phyloP scores from a whole-genome alignment of 37 sponge, comb jelly and placozoan genomes.

The Hormiphora californensis region DNA sequence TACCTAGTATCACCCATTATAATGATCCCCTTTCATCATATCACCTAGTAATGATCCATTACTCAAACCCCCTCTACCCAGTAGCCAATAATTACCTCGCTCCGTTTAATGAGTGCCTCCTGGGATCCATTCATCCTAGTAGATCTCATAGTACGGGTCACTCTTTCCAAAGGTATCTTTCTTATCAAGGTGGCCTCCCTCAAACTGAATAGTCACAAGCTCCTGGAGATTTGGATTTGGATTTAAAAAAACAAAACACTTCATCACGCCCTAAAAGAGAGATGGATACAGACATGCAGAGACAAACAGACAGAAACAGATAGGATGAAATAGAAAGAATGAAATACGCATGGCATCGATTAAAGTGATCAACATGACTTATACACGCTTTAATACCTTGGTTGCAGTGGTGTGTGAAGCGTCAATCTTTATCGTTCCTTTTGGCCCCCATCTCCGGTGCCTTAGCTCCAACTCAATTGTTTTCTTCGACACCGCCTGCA shows the following conservation, averaged over 20 bases:
- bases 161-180: conserved; percentile 45
- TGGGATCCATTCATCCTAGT: neutral
- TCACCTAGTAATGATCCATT: no score
- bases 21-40: no score
- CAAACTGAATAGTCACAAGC: conserved; percentile 44
- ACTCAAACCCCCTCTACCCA: no score
- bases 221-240: neutral
- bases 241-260: no score
- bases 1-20: no score
- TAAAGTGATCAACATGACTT: no score
- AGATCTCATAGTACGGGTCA: conserved; percentile 39
- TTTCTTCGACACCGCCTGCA: conserved; percentile 44
- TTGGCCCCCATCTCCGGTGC: conserved; percentile 20
- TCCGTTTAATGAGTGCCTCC: conserved; percentile 26
- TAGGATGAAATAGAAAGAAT: no score
- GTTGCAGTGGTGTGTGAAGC: conserved; percentile 43
- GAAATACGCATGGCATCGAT: no score
- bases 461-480: conserved; percentile 1
- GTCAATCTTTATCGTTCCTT: neutral
- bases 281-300: no score
- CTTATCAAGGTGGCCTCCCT: conserved; percentile 32
- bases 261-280: no score
- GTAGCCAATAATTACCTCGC: conserved; percentile 16
- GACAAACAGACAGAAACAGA: no score
- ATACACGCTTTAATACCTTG: no score